These are phyloP conservation scores for Copsychus sechellarum DNA, from an alignment of 2,113 vertebrate genomes.

Conservation along the genomic window DNA sequence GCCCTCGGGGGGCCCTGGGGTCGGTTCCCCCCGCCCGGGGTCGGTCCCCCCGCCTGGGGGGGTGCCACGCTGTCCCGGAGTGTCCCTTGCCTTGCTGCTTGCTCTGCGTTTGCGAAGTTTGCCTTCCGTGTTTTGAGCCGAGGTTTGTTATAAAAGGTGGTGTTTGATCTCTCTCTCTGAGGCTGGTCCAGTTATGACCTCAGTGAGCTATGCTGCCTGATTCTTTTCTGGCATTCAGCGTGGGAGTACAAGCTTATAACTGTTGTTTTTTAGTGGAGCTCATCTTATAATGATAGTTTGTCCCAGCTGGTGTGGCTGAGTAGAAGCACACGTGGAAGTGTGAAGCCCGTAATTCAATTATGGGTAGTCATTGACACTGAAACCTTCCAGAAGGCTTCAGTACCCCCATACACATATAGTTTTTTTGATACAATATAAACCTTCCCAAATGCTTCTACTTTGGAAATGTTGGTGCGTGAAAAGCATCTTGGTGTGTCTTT, in stretches of 20 bases:
- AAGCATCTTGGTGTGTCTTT: neutral
- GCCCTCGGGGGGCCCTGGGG: neutral
- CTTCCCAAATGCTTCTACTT: neutral
- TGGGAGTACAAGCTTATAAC: rapidly evolving
- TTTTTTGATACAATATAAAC: neutral
- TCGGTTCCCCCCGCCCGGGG: no score
- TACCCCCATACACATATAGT: neutral
- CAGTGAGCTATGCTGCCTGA: neutral
- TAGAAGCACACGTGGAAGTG: neutral
- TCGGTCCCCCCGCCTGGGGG: rapidly evolving
- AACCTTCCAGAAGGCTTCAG: neutral
- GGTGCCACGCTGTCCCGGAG: rapidly evolving
- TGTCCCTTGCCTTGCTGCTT: neutral
- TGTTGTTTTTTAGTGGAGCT: neutral
- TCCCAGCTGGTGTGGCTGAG: neutral
- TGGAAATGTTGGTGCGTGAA: rapidly evolving
- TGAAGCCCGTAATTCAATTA: neutral
- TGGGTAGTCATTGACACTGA: neutral
- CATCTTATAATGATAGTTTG: neutral
- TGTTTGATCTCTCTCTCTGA: neutral
- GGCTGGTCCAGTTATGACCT: rapidly evolving
- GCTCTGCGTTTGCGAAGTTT: no score
- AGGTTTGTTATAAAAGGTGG: rapidly evolving
- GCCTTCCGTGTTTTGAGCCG: neutral
- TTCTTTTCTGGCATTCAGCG: rapidly evolving